Conservation (phyloP, 2,113 vertebrate species). For the Elanus axillaris region DNA sequence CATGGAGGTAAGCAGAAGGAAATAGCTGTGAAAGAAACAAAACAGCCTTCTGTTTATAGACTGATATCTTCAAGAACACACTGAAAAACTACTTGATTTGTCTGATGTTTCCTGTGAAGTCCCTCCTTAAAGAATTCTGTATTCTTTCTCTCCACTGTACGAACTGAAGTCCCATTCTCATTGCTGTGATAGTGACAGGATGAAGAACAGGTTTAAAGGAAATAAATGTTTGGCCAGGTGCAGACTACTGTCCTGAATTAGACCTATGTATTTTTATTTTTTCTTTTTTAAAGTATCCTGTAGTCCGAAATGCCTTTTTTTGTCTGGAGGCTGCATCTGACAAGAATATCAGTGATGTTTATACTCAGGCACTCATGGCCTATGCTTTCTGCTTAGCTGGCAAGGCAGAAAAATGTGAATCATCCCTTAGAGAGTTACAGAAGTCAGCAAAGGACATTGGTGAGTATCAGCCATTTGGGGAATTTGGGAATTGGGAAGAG, state of each 20-base stretch:
- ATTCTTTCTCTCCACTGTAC: background rate
- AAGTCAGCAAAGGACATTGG: slow-evolving; percentile 55
- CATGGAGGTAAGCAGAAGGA: background rate
- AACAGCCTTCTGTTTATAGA: background rate
- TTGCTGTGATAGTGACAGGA: background rate
- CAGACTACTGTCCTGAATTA: background rate
- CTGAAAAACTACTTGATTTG: background rate
- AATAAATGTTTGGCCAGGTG: background rate
- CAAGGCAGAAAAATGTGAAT: slow-evolving; percentile 65
- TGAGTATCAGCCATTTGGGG: background rate
- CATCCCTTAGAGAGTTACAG: slow-evolving; percentile 21
- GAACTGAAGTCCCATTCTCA: background rate
- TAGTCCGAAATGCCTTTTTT: slow-evolving; percentile 69
- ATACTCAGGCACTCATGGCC: slow-evolving; percentile 78
- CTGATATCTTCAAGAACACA: background rate
- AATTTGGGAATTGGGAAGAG: background rate
- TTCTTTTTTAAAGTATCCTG: slow-evolving; percentile 61
- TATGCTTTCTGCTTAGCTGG: slow-evolving; percentile 82
- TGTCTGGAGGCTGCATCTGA: slow-evolving; percentile 69
- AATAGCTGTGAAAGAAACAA: background rate
- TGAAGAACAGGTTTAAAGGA: background rate
- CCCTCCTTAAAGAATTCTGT: background rate
- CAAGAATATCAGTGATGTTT: slow-evolving; percentile 56
- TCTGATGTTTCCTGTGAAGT: background rate
- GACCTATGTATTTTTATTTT: background rate